Base-by-base conservation (phyloP, 2,797 vertebrate genomes). In the Holocentrus rufus region DNA sequence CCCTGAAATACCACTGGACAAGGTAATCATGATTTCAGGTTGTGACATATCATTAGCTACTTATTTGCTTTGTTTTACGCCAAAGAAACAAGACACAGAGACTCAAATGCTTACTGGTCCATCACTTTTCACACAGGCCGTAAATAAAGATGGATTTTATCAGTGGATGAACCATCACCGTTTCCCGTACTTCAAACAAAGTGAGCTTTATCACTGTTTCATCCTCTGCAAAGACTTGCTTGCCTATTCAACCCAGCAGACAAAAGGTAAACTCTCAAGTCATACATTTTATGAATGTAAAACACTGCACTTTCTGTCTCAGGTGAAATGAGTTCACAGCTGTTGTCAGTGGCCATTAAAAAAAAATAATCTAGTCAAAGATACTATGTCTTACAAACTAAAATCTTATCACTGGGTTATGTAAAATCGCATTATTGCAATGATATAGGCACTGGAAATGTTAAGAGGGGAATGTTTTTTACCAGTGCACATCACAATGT, bases 151-250 rank as follows among this genome's bases (percentile, higher is more conserved):
- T 44, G 47, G 86, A 75, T 82, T 94, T 1, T 71, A 93, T 74
- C 87, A 86, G 23, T 93, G 93, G 93, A 36, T 94, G 85, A 84
- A 81, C 61, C 89, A 86, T 57, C 90, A 92, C 44, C 90, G 89
- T 0, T 83, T 94, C 70, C 90, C 90, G 81, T 91, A 90, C 76
- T 95, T 95, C 90, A 92, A 91, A 84, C 92, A 92, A 89, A 93
- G 92, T 50, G 91, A 92, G 76, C 60, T 95, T 60, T 94, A 91
- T 83, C 89, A 93, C 69, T 85, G 88, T 60, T 91, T 93, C 64
- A 9, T 92, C 74, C 90, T 94, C 64, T 94, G 93, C 72, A 86
- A 91, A 74, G 91, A 91, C 76, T 83, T 95, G 36, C 84, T 93
- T 81, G 77, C 52, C 65, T 94, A 93, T 74, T 42, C 90, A 72